Evolutionary conservation across 2,797 vertebrate genomes (phyloP).

Genomic region (Enteromius treurensis): DNA sequence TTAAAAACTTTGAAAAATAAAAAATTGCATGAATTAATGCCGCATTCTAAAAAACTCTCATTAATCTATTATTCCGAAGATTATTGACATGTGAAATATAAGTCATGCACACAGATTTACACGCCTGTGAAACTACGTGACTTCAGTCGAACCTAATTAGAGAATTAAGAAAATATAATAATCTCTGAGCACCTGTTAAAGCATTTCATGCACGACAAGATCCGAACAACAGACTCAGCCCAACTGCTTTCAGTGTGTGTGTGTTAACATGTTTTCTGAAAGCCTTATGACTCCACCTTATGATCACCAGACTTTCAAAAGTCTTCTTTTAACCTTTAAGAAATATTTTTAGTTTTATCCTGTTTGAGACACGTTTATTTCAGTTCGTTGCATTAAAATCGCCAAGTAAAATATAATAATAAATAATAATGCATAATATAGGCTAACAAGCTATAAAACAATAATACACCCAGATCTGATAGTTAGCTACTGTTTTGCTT

Average conservation of each 20-base stretch:
- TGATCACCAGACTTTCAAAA: neutral
- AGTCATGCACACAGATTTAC: neutral
- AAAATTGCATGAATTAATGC: neutral
- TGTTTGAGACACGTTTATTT: neutral
- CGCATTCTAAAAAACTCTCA: neutral
- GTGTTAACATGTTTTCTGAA: neutral
- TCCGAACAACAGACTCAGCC: constrained; percentile 9
- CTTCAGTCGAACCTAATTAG: neutral
- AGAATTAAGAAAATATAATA: neutral
- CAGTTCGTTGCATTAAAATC: neutral
- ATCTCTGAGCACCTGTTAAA: constrained; percentile 28
- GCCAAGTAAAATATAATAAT: neutral
- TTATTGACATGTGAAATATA: neutral
- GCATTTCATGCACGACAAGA: constrained; percentile 14
- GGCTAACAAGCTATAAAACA: neutral
- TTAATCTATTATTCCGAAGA: neutral
- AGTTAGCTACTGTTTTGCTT: neutral
- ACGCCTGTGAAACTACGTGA: neutral
- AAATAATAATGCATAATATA: neutral
- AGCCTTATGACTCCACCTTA: neutral
- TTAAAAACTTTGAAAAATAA: neutral
- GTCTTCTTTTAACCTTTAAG: neutral
- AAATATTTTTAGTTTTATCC: neutral
- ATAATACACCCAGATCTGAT: neutral
- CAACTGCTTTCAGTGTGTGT: constrained; percentile 1